These are phyloP conservation scores for sheep (Ovis aries) DNA, from an alignment of 2,113 vertebrate species.

Conservation along the genomic window ARS-UI_Ramb_v3.0 NC_056072.1:4796501-4797000, in stretches of 20 bases:
- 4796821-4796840: not conserved
- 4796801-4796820: not conserved
- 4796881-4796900: fast-evolving
- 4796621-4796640: constrained; percentile 6
- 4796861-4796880: not conserved
- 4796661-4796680: not conserved
- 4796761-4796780: not conserved
- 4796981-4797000: not conserved
- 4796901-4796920: not conserved
- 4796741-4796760: not conserved
- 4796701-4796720: not conserved
- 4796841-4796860: not conserved
- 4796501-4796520: not conserved
- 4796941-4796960: not conserved
- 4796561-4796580: not conserved
- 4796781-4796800: not conserved
- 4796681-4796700: not conserved
- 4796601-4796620: not conserved
- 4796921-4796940: not conserved
- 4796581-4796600: not conserved
- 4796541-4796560: not conserved
- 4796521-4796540: not conserved
- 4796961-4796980: not conserved
- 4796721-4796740: not conserved
- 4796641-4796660: not conserved